Evolutionary conservation across 2,888 invertebrate genomes (phyloP).

Genomic region (Gymnoscelis rufifasciata): DNA sequence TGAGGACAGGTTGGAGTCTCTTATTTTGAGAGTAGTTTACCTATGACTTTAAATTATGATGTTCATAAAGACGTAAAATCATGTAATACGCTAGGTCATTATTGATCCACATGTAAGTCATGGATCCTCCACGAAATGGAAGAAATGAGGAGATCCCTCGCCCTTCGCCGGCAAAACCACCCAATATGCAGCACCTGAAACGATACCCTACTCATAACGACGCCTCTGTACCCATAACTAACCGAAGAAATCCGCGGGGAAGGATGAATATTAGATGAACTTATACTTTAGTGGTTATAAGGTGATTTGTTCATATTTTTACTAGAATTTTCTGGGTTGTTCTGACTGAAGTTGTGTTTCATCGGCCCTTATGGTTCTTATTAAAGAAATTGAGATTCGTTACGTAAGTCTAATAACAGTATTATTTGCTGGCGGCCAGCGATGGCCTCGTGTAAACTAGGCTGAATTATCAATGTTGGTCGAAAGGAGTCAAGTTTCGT

Average conservation of each 20-base stretch:
- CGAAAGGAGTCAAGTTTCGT: too few species aligned
- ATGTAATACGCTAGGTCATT: too few species aligned
- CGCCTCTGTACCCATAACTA: slow-evolving; percentile 33
- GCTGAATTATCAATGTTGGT: too few species aligned
- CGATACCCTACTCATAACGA: slow-evolving; percentile 50
- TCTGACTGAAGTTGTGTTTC: neutral
- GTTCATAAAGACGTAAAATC: too few species aligned
- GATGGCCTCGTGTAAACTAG: too few species aligned
- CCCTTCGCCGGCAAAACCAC: slow-evolving; percentile 80
- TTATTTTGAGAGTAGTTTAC: slow-evolving; percentile 96
- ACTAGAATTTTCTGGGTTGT: neutral
- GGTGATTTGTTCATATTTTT: neutral
- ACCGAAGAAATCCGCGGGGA: slow-evolving; percentile 1
- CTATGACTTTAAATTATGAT: too few species aligned
- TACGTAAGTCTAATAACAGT: too few species aligned
- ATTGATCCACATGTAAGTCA: too few species aligned
- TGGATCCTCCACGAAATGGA: too few species aligned
- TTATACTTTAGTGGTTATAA: neutral
- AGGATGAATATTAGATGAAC: neutral
- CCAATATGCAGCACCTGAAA: slow-evolving; percentile 63
- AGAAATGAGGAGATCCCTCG: slow-evolving; percentile 88
- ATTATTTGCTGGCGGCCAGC: too few species aligned
- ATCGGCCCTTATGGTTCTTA: too few species aligned
- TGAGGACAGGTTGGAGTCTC: slow-evolving; percentile 95
- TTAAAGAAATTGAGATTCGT: too few species aligned